A percentile compares a stretch with the other conserved stretches of the same genome.
phyloP scores from a whole-genome alignment of 2,113 vertebrate genomes.

The Marcusenius ussheri region DNA sequence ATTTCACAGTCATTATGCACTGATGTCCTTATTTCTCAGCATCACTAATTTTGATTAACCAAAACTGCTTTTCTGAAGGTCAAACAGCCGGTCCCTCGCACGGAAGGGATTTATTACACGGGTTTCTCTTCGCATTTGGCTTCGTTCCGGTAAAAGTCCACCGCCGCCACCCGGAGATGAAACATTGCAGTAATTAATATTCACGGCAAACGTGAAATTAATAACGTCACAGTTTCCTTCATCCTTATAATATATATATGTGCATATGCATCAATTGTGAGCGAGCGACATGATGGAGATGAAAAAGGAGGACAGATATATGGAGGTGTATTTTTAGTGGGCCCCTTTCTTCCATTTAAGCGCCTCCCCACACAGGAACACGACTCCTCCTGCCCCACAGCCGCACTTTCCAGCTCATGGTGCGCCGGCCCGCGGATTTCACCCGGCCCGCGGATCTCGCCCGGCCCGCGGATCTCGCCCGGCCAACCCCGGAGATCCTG shows the following conservation, averaged over 20 bases:
- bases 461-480: background rate
- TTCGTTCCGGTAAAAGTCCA: background rate
- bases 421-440: background rate
- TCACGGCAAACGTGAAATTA: slow-evolving; percentile 7
- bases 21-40: slow-evolving; percentile 89
- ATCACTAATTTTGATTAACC: slow-evolving; percentile 98
- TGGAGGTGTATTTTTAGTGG: background rate
- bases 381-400: background rate
- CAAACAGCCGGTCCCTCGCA: slow-evolving; percentile 50
- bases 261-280: background rate
- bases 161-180: background rate
- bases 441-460: background rate
- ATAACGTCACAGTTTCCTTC: background rate
- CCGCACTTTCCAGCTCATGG: background rate
- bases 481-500: slow-evolving; percentile 66
- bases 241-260: background rate
- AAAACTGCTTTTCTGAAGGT: slow-evolving; percentile 90
- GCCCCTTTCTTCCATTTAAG: background rate
- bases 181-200: slow-evolving; percentile 11
- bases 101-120: background rate
- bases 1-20: slow-evolving; percentile 99
- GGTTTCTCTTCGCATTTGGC: background rate
- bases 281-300: background rate
- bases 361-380: slow-evolving; percentile 30
- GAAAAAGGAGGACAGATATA: background rate